These are phyloP conservation scores for Zaprionus inermis DNA, from an alignment of 1,140 invertebrate species.

Conservation along the genomic window DNA sequence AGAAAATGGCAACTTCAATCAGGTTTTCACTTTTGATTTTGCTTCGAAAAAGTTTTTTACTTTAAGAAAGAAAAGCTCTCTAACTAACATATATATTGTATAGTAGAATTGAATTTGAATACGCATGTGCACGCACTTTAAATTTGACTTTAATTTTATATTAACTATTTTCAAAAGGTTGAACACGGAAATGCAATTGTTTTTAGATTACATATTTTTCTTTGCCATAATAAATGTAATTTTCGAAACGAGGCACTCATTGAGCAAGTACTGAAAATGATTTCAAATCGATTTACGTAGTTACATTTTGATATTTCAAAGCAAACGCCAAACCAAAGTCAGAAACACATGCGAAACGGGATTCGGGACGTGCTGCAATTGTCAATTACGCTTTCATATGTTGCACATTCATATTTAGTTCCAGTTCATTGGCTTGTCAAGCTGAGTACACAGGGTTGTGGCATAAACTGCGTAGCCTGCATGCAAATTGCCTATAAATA, in stretches of 20 bases:
- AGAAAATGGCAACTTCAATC: neutral
- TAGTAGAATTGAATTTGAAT: no score
- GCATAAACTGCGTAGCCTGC: conserved; percentile 17
- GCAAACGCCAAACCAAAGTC: neutral
- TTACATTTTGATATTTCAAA: neutral
- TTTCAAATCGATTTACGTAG: neutral
- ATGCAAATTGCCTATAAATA: conserved; percentile 50
- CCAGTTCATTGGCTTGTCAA: conserved; percentile 8
- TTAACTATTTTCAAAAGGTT: no score
- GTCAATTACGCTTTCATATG: conserved; percentile 1
- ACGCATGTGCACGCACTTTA: no score
- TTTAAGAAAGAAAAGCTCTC: no score
- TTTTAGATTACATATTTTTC: no score
- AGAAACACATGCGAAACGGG: neutral
- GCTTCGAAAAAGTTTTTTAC: neutral
- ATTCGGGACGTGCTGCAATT: neutral
- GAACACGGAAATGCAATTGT: no score
- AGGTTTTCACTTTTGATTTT: neutral
- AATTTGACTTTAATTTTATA: no score
- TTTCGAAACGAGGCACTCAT: neutral
- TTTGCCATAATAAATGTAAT: neutral
- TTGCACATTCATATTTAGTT: neutral
- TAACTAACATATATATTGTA: no score
- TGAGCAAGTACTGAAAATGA: neutral
- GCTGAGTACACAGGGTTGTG: neutral